Percentiles rank a stretch among this genome's conserved stretches.
These are phyloP conservation scores for Piscicola geometra DNA, from an alignment of 2,888 invertebrate species.

Conservation along the genomic window DNA sequence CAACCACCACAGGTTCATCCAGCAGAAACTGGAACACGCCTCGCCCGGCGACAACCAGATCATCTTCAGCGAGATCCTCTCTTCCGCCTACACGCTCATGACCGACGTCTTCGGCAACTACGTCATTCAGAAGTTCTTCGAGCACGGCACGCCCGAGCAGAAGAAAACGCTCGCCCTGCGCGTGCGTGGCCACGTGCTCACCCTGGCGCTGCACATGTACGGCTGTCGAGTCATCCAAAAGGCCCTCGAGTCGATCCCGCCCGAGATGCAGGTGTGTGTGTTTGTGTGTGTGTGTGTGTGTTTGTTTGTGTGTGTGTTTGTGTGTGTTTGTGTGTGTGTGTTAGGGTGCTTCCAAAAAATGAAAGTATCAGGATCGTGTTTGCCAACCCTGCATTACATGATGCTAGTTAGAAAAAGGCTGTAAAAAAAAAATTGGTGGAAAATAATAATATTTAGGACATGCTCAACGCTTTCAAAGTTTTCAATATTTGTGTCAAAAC, in stretches of 20 bases:
- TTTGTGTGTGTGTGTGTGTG: neutral
- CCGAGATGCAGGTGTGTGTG: conserved; percentile 72
- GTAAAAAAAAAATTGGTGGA: too few relatives aligned
- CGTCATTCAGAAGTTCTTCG: conserved; percentile 80
- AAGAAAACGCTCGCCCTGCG: conserved; percentile 85
- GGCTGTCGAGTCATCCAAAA: conserved; percentile 99
- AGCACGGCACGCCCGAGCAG: conserved; percentile 94
- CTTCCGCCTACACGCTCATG: conserved; percentile 70
- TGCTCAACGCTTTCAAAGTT: too few relatives aligned
- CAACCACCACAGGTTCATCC: conserved; percentile 74
- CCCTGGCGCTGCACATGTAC: conserved; percentile 97
- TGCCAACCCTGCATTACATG: too few relatives aligned
- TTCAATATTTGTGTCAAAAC: too few relatives aligned
- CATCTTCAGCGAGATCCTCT: conserved; percentile 94
- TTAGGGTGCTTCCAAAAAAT: too few relatives aligned
- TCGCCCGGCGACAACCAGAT: conserved; percentile 91
- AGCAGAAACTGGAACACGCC: conserved; percentile 96
- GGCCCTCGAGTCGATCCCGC: conserved; percentile 89
- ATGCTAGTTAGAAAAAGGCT: too few relatives aligned
- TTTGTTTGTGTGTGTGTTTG: too few relatives aligned
- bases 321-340: too few relatives aligned
- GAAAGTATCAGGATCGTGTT: too few relatives aligned
- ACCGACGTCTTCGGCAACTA: conserved; percentile 90
- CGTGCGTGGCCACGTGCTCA: conserved; percentile 77
- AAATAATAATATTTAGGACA: too few relatives aligned